Percentiles rank a stretch among this genome's conserved stretches.
phyloP scores from a whole-genome alignment of 2,113 vertebrate species.

The Ondatra zibethicus region DNA sequence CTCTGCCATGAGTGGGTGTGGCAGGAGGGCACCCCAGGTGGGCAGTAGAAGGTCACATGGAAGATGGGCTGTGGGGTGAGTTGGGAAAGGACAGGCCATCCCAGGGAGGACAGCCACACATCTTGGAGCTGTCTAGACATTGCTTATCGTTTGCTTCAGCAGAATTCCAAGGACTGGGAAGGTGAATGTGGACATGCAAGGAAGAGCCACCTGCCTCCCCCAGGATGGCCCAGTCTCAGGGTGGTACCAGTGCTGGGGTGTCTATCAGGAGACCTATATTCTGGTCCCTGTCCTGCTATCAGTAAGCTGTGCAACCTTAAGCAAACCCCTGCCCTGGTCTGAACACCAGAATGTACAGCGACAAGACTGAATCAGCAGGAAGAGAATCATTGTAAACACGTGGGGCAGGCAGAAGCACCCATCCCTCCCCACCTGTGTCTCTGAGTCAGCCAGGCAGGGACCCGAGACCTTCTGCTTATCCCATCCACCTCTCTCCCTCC shows the following conservation, averaged over 20 bases:
- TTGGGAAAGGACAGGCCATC: slow-evolving; percentile 16
- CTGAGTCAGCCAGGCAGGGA: neutral
- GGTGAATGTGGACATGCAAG: slow-evolving; percentile 1
- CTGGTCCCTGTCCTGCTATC: neutral
- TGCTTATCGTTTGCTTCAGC: neutral
- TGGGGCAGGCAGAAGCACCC: neutral
- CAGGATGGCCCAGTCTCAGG: neutral
- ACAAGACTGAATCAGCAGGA: neutral
- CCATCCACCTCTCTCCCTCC: neutral
- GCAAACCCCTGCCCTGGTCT: neutral
- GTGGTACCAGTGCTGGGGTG: neutral
- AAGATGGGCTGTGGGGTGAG: slow-evolving; percentile 42
- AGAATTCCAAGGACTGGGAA: slow-evolving; percentile 71
- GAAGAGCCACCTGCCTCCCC: neutral
- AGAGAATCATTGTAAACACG: neutral
- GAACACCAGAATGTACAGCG: neutral
- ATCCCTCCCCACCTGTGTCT: neutral
- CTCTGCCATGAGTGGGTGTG: too few relatives aligned
- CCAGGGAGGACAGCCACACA: neutral
- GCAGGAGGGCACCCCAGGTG: neutral
- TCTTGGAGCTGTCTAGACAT: slow-evolving; percentile 45
- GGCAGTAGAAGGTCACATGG: neutral
- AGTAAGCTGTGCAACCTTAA: slow-evolving; percentile 57
- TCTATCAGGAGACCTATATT: neutral
- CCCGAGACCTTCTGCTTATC: neutral